These are phyloP conservation scores for Rhabdomys dilectus DNA, from an alignment of 2,113 vertebrate genomes.

Conservation along the genomic window DNA sequence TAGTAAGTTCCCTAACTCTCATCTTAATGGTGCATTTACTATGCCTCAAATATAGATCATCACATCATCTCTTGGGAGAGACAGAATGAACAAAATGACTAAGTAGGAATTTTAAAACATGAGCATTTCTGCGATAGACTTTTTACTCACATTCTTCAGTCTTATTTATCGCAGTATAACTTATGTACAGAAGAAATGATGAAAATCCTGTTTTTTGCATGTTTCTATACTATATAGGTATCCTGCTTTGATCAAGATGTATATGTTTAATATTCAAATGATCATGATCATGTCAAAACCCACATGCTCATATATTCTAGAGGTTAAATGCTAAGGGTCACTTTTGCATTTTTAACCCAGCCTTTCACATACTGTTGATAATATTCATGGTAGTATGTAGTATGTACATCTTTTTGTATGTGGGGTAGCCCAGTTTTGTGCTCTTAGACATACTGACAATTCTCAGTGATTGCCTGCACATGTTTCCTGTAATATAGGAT, in stretches of 20 bases:
- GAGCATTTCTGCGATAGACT: not conserved
- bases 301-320: not conserved
- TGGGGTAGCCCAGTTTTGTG: not conserved
- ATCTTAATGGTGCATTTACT: constrained; percentile 39
- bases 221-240: not conserved
- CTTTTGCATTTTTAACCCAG: not conserved
- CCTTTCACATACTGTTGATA: not conserved
- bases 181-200: not conserved
- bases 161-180: constrained; percentile 8
- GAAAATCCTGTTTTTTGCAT: not conserved
- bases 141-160: not conserved
- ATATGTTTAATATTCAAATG: not conserved
- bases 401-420: not conserved
- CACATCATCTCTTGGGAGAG: constrained; percentile 5
- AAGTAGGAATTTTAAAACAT: constrained; percentile 9
- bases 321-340: not conserved
- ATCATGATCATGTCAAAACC: not conserved
- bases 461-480: not conserved
- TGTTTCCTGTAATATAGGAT: not conserved
- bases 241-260: not conserved
- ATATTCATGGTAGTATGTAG: not conserved
- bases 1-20: not conserved
- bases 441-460: not conserved
- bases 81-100: not conserved
- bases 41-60: constrained; percentile 8